A percentile compares a stretch with the other conserved stretches of the same genome.
Conservation (phyloP, 1,140 invertebrate genomes). For the Galleria mellonella region DNA sequence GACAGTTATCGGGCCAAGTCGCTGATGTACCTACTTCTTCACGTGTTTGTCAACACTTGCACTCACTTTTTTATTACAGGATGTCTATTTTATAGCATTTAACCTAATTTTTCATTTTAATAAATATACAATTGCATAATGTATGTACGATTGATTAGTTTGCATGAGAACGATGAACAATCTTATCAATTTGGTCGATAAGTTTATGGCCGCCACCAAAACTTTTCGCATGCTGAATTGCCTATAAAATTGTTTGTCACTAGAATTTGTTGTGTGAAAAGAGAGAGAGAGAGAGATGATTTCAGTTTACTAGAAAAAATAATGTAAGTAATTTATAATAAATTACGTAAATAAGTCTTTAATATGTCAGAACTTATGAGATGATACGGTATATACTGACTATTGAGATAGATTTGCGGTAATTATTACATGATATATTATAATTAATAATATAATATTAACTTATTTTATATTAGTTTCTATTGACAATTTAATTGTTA, state of each 20-base stretch:
- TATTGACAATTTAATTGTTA: too few relatives aligned
- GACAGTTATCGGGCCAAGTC: conserved; percentile 5
- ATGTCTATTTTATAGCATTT: neutral
- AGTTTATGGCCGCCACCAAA: conserved; percentile 61
- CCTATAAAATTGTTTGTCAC: conserved; percentile 26
- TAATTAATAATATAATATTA: too few relatives aligned
- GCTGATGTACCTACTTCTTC: conserved; percentile 1
- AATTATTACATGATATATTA: too few relatives aligned
- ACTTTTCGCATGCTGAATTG: conserved; percentile 24
- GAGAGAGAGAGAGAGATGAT: neutral
- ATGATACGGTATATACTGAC: too few relatives aligned
- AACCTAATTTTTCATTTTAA: too few relatives aligned
- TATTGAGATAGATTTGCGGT: too few relatives aligned
- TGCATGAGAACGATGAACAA: conserved; percentile 15
- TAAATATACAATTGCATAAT: too few relatives aligned
- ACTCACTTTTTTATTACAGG: neutral
- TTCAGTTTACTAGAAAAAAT: too few relatives aligned
- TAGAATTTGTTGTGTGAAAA: neutral
- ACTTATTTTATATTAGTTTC: too few relatives aligned
- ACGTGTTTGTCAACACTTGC: conserved; percentile 2
- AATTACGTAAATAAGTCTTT: too few relatives aligned
- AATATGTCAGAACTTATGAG: too few relatives aligned
- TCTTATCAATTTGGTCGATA: conserved; percentile 31
- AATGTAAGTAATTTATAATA: too few relatives aligned
- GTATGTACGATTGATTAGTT: conserved; percentile 1